A percentile compares a stretch with the other conserved stretches of the same genome.
Evolutionary conservation across 30 jellyfish, hydroid and myxozoan species (phyloP).

Genomic region (Haliclystus octoradiatus): DNA sequence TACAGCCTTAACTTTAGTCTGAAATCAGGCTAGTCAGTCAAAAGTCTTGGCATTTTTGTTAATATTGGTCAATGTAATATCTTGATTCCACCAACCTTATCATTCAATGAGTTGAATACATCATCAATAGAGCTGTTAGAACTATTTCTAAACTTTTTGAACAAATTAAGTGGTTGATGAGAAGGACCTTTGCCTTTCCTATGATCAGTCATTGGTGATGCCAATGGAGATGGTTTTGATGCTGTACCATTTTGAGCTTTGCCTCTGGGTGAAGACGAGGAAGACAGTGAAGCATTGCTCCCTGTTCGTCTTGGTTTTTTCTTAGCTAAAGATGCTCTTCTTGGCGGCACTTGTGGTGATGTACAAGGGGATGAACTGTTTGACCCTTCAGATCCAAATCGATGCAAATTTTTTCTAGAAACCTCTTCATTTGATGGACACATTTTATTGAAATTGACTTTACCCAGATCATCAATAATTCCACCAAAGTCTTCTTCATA

Average conservation of each 20-base stretch:
- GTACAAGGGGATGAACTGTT: background rate
- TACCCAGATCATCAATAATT: constrained; percentile 50
- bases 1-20: too few species aligned
- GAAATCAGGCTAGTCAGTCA: too few species aligned
- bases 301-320: background rate
- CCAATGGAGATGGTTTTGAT: background rate
- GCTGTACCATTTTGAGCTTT: too few species aligned
- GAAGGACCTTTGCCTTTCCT: background rate
- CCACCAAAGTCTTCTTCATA: constrained; percentile 78
- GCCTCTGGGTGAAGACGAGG: background rate
- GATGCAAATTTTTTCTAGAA: background rate
- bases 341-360: background rate
- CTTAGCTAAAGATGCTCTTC: background rate
- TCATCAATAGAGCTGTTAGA: background rate
- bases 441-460: constrained; percentile 9
- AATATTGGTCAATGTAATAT: too few species aligned
- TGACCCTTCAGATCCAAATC: background rate
- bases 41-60: too few species aligned
- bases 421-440: background rate
- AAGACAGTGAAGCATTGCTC: background rate
- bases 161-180: background rate
- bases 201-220: background rate
- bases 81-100: background rate
- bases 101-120: background rate
- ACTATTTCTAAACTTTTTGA: background rate